Evolutionary conservation across 2,888 invertebrate genomes (phyloP).

Genomic region (Cephus pygmeus): DNA sequence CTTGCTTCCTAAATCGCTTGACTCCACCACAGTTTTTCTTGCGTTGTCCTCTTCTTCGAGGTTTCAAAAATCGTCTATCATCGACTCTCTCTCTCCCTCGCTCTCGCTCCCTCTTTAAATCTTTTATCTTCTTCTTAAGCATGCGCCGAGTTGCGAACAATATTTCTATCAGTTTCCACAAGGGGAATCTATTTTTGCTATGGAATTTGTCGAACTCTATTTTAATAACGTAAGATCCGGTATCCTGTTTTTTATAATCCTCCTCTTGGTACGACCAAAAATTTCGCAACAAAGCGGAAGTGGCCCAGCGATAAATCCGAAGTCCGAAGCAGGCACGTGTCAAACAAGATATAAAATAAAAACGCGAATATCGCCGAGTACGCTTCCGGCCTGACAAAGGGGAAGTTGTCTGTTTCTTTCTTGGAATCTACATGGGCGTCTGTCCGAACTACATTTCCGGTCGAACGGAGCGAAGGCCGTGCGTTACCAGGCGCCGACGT

Average conservation of each 20-base stretch:
- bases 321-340: conserved; percentile 23
- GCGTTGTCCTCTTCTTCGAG: too few relatives aligned
- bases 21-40: neutral
- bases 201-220: neutral
- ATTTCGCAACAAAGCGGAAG: conserved; percentile 32
- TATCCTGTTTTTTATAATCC: conserved; percentile 18
- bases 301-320: conserved; percentile 32
- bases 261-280: conserved; percentile 20
- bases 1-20: neutral
- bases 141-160: neutral
- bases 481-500: conserved; percentile 4
- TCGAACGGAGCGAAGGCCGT: conserved; percentile 10
- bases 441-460: conserved; percentile 4
- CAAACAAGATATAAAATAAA: conserved; percentile 28
- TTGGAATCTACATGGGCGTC: conserved; percentile 3
- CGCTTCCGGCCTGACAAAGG: conserved; percentile 24
- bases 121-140: too few relatives aligned
- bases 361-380: conserved; percentile 18
- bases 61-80: too few relatives aligned
- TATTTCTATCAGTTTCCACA: neutral
- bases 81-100: too few relatives aligned
- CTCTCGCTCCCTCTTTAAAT: neutral
- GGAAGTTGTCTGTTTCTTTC: conserved; percentile 14
- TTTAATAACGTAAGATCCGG: conserved; percentile 7
- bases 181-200: neutral